Evolutionary conservation across 2,888 invertebrate genomes (phyloP), one percentile per base, ranked within the genome.

Genomic region (Plebejus melissa): DNA sequence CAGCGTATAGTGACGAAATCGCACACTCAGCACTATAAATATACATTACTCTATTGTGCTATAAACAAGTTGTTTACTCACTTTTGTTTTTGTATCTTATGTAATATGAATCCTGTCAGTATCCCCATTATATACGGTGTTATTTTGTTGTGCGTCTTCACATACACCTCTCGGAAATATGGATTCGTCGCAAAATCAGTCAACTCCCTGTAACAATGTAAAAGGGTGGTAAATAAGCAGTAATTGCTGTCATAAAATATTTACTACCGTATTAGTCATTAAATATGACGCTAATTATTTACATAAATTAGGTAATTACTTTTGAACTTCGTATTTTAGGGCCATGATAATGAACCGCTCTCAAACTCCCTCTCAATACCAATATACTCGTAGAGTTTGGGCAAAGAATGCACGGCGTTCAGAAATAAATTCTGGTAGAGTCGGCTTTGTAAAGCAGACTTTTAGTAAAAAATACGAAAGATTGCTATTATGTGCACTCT

Each of bases 111-210:
- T 50, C 96, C 96, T 16, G 95, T 95, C 16, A 96, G 80, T 74
- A 96, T 84, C 5, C 96, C 96, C 82, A 96, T 93, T 77, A 95
- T 94, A 82, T 96, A 96, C 0, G 95, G 94, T n/a, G 94, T 94
- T 80, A 96, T 95, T 82, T 96, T 94, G 95, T 96, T 96, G 80
- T 96, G 96, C 0, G 96, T 96, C 84, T 96, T 96, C n/a, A 96
- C 95, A 80, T 96, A 96, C 0, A 94, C 94, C 76, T 91, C 94
- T 69, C 92, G 92, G 82, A 96, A 96, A 81, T 95, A 96, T 75
- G 86, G 87, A 82, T 96, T 96, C 1, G 89, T 87, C 2, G 94
- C 93, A 54, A 96, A 91, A 81, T 96, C 96, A 54, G 91, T 88
- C 28, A 96, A 89, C 86, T 96, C 96, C 79, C 96, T 96, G 86